Percentiles rank a stretch among this genome's conserved stretches.
These are phyloP conservation scores for Neoarius graeffei DNA, from an alignment of 2,113 vertebrate genomes.

Conservation along the genomic window DNA sequence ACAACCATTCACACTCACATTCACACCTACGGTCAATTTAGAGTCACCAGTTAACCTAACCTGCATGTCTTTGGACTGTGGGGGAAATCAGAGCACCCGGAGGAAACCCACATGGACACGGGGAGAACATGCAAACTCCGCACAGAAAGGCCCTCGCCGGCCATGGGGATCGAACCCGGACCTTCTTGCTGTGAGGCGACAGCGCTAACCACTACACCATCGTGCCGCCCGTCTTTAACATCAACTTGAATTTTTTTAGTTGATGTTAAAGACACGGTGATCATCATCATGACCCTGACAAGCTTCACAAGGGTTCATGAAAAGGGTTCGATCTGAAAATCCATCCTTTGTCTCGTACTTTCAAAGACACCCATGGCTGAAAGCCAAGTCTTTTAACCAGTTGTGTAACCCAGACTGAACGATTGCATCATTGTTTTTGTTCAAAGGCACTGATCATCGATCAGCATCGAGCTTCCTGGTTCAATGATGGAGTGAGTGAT, in stretches of 20 bases:
- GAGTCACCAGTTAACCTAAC: too few species aligned
- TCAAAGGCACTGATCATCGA: conserved; percentile 80
- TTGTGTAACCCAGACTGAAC: conserved; percentile 27
- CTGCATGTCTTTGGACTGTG: too few species aligned
- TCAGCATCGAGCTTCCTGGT: conserved; percentile 85
- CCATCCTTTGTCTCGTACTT: conserved; percentile 19
- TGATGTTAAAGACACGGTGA: background rate
- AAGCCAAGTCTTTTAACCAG: conserved; percentile 9
- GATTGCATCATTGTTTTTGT: conserved; percentile 44
- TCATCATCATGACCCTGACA: background rate
- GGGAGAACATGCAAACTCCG: too few species aligned
- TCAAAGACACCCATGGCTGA: background rate
- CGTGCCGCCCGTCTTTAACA: background rate
- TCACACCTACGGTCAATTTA: too few species aligned
- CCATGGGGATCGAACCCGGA: too few species aligned
- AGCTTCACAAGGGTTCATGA: background rate
- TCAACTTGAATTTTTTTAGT: background rate
- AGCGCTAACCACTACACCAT: too few species aligned
- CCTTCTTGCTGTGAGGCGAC: too few species aligned
- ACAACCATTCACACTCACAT: too few species aligned
- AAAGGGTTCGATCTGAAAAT: conserved; percentile 1
- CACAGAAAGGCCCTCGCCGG: too few species aligned
- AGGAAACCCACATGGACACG: too few species aligned
- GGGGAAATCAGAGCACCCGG: too few species aligned
- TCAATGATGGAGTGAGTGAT: conserved; percentile 88